Base-by-base conservation (phyloP, 1,140 invertebrate genomes). In the Plectrocnemia conspersa region DNA sequence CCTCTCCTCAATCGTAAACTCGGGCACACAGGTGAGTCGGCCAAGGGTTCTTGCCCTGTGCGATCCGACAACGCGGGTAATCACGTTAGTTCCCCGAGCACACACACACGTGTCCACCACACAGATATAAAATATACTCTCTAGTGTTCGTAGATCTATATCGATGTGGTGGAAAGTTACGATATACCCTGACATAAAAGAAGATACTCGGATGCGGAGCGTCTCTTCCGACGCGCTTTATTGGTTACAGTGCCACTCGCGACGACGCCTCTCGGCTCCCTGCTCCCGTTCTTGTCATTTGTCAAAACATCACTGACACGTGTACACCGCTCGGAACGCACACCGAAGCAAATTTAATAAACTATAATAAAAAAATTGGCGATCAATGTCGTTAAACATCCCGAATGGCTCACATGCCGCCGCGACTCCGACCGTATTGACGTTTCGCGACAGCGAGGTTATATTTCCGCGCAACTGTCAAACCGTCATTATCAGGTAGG, bases 181-280 rank as follows among this genome's bases (percentile, higher is more conserved):
- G 52, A 59, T 54, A 60, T 33, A 45, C 45, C 42, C 59, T 54
- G 59, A 61, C 59, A 61, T 61, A 61, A 61, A 61, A 61, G 59
- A 61, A 61, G 55, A 54, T 61, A 60, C 58, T 60, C 56, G 57
- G 59, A 58, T 50, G 52, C 50, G 46, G 45, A 40, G 55, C 59
- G 46, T 61, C 59, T 61, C 59, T 57, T 61, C 55, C 52, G 32
- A 56, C 55, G 59, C 59, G 59, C 44, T 61, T 61, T 61, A 61
- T 61, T 61, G 59, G 59, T 47, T 61, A 54, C 55, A 54, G 59
- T 57, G 18, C 50, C 49, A 36, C 42, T 61, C 50, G 54, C 46
- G 53, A 56, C 46, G 53, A 56, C 50, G 54, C 54, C 55, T 58
- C 29, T 50, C 42, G 29, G 38, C 25, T 24, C 59, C 42, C 35